These are phyloP conservation scores for Melipona beecheii DNA, from an alignment of 2,888 invertebrate genomes.

Conservation along the genomic window DNA sequence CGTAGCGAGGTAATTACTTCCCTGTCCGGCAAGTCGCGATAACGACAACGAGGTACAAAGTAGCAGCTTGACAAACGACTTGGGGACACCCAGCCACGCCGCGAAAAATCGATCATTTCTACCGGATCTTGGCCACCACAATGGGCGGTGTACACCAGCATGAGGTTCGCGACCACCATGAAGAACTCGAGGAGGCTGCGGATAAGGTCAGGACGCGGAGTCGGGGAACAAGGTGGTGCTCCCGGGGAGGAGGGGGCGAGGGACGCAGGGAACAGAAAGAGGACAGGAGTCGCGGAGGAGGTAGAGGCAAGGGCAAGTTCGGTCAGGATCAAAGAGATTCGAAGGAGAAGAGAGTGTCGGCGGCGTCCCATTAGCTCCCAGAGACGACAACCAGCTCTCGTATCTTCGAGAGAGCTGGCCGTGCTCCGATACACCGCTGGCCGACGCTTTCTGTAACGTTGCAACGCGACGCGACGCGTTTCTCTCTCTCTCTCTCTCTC, in stretches of 20 bases:
- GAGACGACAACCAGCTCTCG: constrained; percentile 76
- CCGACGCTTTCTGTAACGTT: neutral
- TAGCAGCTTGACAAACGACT: constrained; percentile 32
- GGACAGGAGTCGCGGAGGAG: constrained; percentile 74
- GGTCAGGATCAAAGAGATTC: constrained; percentile 80
- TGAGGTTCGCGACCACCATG: constrained; percentile 75
- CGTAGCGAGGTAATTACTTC: neutral
- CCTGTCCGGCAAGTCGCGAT: neutral
- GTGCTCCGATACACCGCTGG: constrained; percentile 45
- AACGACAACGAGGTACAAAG: constrained; percentile 9
- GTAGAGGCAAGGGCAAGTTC: constrained; percentile 78
- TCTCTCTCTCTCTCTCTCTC: neutral
- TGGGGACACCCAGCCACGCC: constrained; percentile 5
- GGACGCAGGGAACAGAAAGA: constrained; percentile 44
- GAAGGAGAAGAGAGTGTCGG: constrained; percentile 69
- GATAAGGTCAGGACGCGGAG: constrained; percentile 65
- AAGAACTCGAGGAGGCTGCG: constrained; percentile 70
- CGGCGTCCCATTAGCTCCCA: constrained; percentile 81
- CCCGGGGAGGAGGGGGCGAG: constrained; percentile 21
- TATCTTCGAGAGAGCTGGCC: constrained; percentile 67
- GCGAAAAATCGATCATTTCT: constrained; percentile 55
- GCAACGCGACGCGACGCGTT: constrained; percentile 3
- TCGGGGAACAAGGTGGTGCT: constrained; percentile 22
- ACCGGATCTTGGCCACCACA: constrained; percentile 37
- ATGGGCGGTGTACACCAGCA: constrained; percentile 22